Conservation (phyloP, 2,888 invertebrate genomes). For the Orthosia cruda region DNA sequence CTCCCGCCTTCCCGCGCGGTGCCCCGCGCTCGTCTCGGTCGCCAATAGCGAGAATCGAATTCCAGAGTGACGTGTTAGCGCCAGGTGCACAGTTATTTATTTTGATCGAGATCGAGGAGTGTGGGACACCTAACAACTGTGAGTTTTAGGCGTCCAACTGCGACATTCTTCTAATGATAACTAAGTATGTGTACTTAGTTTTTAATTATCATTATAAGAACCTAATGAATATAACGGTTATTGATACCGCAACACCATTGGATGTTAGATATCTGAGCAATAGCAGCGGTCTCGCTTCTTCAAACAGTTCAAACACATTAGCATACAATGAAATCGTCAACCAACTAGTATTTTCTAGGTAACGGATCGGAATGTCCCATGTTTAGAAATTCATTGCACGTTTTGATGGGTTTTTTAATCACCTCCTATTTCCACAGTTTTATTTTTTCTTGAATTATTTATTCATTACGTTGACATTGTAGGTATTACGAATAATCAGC, state of each 20-base stretch:
- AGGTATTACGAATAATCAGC: background rate
- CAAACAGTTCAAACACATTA: conserved; percentile 64
- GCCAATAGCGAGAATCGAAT: too few relatives aligned
- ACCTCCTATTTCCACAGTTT: conserved; percentile 24
- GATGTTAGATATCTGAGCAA: conserved; percentile 55
- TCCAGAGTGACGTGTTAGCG: too few relatives aligned
- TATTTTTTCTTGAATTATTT: conserved; percentile 2
- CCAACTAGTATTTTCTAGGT: conserved; percentile 54
- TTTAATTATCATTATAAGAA: too few relatives aligned
- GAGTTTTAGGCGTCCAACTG: too few relatives aligned
- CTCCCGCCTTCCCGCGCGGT: too few relatives aligned
- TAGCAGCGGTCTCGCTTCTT: conserved; percentile 46
- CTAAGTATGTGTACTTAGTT: too few relatives aligned
- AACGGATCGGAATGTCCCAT: conserved; percentile 55
- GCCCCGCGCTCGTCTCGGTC: too few relatives aligned
- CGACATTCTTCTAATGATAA: too few relatives aligned
- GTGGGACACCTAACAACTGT: too few relatives aligned
- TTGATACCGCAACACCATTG: conserved; percentile 46
- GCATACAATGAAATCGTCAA: conserved; percentile 74
- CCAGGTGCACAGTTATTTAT: too few relatives aligned
- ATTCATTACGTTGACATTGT: conserved; percentile 1
- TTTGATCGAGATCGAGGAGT: too few relatives aligned
- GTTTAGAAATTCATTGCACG: conserved; percentile 58
- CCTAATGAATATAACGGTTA: conserved; percentile 49
- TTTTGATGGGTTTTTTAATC: conserved; percentile 20